These are phyloP conservation scores for Semotilus atromaculatus DNA, from an alignment of 2,797 vertebrate genomes.

Conservation along the genomic window DNA sequence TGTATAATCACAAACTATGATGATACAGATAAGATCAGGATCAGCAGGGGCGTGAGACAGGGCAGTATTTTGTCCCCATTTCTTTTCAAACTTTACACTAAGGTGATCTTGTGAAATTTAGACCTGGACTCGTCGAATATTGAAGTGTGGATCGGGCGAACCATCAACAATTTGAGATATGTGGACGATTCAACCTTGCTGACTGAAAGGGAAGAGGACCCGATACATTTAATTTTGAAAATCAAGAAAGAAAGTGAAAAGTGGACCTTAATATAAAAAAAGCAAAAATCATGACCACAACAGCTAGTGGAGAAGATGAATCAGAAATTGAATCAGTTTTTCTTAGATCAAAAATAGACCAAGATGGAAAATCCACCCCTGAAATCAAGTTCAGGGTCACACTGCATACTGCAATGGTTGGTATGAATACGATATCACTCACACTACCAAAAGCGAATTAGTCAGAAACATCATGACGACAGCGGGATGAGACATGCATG, in stretches of 20 bases:
- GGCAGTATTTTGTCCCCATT: background rate
- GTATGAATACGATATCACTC: background rate
- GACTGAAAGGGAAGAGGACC: background rate
- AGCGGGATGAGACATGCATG: too few relatives aligned
- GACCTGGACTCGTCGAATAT: background rate
- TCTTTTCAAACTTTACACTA: background rate
- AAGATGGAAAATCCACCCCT: background rate
- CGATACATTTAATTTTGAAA: background rate
- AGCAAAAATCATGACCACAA: background rate
- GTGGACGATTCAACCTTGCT: background rate
- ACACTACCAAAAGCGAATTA: background rate
- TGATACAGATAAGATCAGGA: background rate
- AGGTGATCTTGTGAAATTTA: background rate
- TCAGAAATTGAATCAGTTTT: background rate
- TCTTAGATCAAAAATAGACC: background rate
- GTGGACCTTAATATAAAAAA: background rate
- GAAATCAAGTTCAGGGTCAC: background rate
- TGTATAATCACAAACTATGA: background rate
- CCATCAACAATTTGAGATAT: background rate
- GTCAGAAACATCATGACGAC: background rate
- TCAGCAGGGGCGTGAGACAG: background rate
- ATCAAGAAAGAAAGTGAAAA: background rate
- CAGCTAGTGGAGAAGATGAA: background rate
- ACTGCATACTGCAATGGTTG: background rate
- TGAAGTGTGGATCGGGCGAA: background rate